Evolutionary conservation across 2,888 invertebrate species (phyloP).

Genomic region (Exocentrus adspersus): DNA sequence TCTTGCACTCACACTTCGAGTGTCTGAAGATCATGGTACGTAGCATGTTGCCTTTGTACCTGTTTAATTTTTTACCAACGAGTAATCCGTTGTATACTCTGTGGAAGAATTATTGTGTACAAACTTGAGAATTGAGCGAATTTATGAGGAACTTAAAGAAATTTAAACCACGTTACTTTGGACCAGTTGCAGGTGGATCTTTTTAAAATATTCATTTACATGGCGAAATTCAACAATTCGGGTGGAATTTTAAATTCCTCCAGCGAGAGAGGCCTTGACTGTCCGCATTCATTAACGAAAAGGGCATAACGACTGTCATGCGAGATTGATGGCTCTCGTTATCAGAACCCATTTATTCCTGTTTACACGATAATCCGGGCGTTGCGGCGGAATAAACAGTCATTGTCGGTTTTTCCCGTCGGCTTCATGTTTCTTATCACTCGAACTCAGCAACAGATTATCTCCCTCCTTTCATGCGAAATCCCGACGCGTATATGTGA

Average conservation of each 20-base stretch:
- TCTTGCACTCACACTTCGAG: too few relatives aligned
- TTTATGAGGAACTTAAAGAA: too few relatives aligned
- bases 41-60: too few relatives aligned
- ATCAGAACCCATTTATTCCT: slow-evolving; percentile 5
- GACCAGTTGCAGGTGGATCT: too few relatives aligned
- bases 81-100: too few relatives aligned
- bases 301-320: slow-evolving; percentile 16
- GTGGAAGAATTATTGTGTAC: too few relatives aligned
- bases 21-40: too few relatives aligned
- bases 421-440: slow-evolving; percentile 24
- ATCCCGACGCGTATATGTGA: slow-evolving; percentile 25
- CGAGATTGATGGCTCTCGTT: slow-evolving; percentile 2
- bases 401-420: slow-evolving; percentile 18
- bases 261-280: slow-evolving; percentile 1
- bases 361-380: slow-evolving; percentile 21
- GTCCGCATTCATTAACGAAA: slow-evolving; percentile 15
- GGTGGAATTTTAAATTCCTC: not conserved
- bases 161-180: too few relatives aligned
- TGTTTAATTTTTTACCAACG: too few relatives aligned
- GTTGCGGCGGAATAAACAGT: slow-evolving; percentile 19
- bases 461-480: slow-evolving; percentile 24
- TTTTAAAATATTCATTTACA: too few relatives aligned
- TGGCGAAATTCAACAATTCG: too few relatives aligned
- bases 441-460: slow-evolving; percentile 24
- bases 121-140: too few relatives aligned